Evolutionary conservation across 2,888 invertebrate species (phyloP).

Genomic region (Apotomis capreana): DNA sequence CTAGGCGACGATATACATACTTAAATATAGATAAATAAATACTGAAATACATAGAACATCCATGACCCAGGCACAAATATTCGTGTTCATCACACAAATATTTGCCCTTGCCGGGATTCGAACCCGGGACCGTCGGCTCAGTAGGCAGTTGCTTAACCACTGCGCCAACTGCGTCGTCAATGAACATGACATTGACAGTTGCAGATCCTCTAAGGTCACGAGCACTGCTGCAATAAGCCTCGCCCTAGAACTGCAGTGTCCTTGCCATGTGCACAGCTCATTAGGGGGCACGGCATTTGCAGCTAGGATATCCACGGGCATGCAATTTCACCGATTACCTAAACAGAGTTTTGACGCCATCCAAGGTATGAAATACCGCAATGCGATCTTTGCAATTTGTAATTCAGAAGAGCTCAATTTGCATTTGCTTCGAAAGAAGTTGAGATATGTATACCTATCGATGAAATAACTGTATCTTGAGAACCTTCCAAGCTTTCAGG

Average conservation of each 20-base stretch:
- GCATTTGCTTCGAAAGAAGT: conserved; percentile 1
- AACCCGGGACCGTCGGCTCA: too few species aligned
- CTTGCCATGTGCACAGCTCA: conserved; percentile 34
- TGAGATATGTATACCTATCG: background rate
- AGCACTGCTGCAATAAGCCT: conserved; percentile 11
- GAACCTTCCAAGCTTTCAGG: background rate
- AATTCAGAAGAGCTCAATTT: conserved; percentile 9
- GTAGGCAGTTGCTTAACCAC: too few species aligned
- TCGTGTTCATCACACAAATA: too few species aligned
- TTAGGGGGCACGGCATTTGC: conserved; percentile 21
- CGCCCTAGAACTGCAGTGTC: conserved; percentile 29
- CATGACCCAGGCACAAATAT: too few species aligned
- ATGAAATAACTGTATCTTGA: background rate
- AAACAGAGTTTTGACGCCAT: conserved; percentile 1
- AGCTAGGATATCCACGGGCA: conserved; percentile 3
- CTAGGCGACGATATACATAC: too few species aligned
- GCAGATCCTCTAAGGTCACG: background rate
- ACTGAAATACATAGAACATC: too few species aligned
- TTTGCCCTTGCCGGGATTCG: too few species aligned
- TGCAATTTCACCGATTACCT: conserved; percentile 26
- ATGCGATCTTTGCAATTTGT: conserved; percentile 12
- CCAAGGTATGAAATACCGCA: conserved; percentile 13
- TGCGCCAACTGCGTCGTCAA: too few species aligned
- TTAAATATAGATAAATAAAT: too few species aligned
- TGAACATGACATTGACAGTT: background rate